Percentiles rank a stretch among this genome's conserved stretches.
These are phyloP conservation scores for Drosophila ohnishii DNA, from an alignment of 1,140 invertebrate species.

Conservation along the genomic window DNA sequence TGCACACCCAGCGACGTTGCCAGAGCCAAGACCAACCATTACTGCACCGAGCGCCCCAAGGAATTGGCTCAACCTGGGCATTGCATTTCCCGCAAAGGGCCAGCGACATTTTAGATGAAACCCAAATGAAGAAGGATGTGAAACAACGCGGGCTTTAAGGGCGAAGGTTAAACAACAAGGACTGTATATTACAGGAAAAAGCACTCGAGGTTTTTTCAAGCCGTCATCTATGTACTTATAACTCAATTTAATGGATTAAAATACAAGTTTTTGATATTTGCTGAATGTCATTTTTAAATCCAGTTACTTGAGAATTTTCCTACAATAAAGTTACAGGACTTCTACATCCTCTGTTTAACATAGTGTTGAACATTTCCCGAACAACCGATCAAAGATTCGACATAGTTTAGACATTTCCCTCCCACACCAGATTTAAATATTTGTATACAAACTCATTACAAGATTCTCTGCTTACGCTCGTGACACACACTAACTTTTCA, in stretches of 20 bases:
- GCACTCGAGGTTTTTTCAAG: too few species aligned
- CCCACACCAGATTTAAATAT: constrained; percentile 14
- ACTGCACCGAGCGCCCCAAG: constrained; percentile 21
- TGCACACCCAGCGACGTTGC: constrained; percentile 1
- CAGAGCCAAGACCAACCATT: constrained; percentile 2
- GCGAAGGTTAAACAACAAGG: background rate
- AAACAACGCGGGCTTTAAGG: background rate
- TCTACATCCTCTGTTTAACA: background rate
- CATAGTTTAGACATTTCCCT: constrained; percentile 6
- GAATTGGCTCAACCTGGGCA: constrained; percentile 22
- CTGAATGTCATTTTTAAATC: background rate
- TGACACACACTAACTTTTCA: constrained; percentile 64
- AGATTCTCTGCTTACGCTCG: constrained; percentile 23
- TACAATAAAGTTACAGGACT: background rate
- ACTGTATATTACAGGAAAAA: background rate
- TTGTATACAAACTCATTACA: constrained; percentile 41
- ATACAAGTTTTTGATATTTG: background rate
- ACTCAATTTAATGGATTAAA: too few species aligned
- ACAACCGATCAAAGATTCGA: background rate
- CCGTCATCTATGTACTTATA: too few species aligned
- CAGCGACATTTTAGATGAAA: constrained; percentile 11
- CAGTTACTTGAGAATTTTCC: background rate
- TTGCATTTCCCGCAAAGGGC: constrained; percentile 5
- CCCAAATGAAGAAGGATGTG: constrained; percentile 10
- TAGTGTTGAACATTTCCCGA: background rate